Percentiles rank a stretch among this genome's conserved stretches.
Conservation (phyloP, 2,797 vertebrate species). For the Antennarius maculatus region DNA sequence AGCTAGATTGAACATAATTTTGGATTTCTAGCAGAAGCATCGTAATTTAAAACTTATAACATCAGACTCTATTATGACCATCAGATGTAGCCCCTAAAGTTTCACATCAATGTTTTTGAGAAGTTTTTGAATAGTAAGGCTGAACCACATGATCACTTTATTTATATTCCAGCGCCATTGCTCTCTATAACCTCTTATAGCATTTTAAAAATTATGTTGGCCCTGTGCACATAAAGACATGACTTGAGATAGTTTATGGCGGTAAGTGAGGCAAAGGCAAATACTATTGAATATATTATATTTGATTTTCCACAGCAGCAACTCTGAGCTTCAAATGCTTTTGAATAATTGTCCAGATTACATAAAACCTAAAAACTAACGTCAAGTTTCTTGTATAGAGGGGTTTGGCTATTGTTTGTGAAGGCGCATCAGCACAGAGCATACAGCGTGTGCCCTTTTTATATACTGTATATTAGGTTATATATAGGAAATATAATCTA, state of each 20-base stretch:
- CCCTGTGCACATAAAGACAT: constrained; percentile 5
- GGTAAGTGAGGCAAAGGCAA: background rate
- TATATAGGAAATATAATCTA: too few relatives aligned
- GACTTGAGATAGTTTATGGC: constrained; percentile 1
- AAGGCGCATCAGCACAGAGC: constrained; percentile 1
- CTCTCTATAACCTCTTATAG: constrained; percentile 11
- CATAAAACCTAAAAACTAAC: too few relatives aligned
- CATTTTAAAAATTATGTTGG: background rate
- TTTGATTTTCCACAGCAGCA: background rate
- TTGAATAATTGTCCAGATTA: too few relatives aligned
- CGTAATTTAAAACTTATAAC: constrained; percentile 1
- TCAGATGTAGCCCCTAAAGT: constrained; percentile 8
- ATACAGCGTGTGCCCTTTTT: background rate
- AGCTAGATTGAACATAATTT: background rate
- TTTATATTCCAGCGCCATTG: constrained; percentile 16
- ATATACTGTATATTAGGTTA: too few relatives aligned
- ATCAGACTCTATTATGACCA: too few relatives aligned
- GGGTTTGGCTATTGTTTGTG: background rate
- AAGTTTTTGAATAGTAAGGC: background rate
- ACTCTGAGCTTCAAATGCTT: background rate
- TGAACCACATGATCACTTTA: constrained; percentile 26
- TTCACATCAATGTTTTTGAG: constrained; percentile 29
- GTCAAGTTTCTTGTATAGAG: background rate
- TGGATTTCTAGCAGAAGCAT: background rate
- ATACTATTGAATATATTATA: constrained; percentile 8